Conservation (phyloP, 2,888 invertebrate genomes). For the Phyllotreta cruciferae region DNA sequence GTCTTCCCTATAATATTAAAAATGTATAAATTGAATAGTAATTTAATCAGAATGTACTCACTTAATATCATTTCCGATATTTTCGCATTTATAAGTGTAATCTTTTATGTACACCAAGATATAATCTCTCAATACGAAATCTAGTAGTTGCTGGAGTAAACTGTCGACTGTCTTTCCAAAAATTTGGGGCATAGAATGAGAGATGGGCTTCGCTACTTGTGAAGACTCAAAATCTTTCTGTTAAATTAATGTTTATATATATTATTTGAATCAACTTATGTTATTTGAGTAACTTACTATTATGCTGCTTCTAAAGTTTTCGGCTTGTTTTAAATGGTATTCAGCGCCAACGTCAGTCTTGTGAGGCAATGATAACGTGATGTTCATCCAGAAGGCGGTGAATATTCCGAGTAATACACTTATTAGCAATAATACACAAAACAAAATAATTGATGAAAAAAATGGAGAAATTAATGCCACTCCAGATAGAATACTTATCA, state of each 20-base stretch:
- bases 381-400: constrained; percentile 68
- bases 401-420: constrained; percentile 57
- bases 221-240: constrained; percentile 54
- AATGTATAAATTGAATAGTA: neutral
- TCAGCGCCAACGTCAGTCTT: constrained; percentile 68
- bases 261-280: too few relatives aligned
- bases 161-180: constrained; percentile 85
- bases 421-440: constrained; percentile 47
- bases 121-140: constrained; percentile 81
- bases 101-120: constrained; percentile 76
- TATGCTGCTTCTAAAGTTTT: constrained; percentile 67
- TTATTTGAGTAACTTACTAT: constrained; percentile 64
- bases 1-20: constrained; percentile 69
- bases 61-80: constrained; percentile 62
- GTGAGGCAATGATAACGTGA: constrained; percentile 70
- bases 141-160: constrained; percentile 81
- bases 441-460: constrained; percentile 49
- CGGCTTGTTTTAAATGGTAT: constrained; percentile 68
- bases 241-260: constrained; percentile 38
- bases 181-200: constrained; percentile 73
- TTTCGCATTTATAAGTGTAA: constrained; percentile 63
- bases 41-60: constrained; percentile 53
- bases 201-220: constrained; percentile 42
- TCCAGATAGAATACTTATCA: constrained; percentile 33
- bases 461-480: constrained; percentile 43